Conservation (phyloP, 2,888 invertebrate species). For the Eucera pruinosa region DNA sequence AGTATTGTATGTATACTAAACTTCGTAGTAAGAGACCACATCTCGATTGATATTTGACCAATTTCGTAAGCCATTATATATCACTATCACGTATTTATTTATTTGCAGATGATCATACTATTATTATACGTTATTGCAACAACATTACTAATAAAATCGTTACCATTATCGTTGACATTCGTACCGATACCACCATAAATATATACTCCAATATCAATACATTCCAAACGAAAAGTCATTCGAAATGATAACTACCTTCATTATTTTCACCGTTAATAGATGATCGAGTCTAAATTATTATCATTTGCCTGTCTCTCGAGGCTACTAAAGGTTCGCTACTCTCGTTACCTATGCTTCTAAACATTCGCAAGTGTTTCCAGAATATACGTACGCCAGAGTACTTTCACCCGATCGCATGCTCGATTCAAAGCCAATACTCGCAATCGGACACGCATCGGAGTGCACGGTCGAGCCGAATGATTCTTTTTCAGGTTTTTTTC, state of each 20-base stretch:
- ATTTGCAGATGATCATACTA: too few relatives aligned
- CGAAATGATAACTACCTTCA: constrained; percentile 1
- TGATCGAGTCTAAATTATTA: constrained; percentile 3
- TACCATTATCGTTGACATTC: too few relatives aligned
- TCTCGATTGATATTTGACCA: too few relatives aligned
- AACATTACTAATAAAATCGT: too few relatives aligned
- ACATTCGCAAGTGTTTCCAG: constrained; percentile 44
- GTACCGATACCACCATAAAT: too few relatives aligned
- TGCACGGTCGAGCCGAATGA: not conserved
- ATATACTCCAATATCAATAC: too few relatives aligned
- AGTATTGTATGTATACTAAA: too few relatives aligned
- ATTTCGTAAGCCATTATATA: too few relatives aligned
- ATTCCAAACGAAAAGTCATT: not conserved
- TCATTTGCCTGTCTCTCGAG: not conserved
- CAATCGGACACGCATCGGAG: constrained; percentile 40
- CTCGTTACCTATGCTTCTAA: constrained; percentile 10
- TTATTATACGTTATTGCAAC: too few relatives aligned
- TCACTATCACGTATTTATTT: too few relatives aligned
- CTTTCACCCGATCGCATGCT: constrained; percentile 66
- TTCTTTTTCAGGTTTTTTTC: constrained; percentile 45
- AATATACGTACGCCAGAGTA: constrained; percentile 53
- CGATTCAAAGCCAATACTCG: constrained; percentile 32
- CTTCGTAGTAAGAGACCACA: too few relatives aligned
- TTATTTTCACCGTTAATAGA: not conserved
- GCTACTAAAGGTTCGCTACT: constrained; percentile 33